These are phyloP conservation scores for Erinaceus europaeus DNA, from an alignment of 2,113 vertebrate genomes.

Conservation along the genomic window DNA sequence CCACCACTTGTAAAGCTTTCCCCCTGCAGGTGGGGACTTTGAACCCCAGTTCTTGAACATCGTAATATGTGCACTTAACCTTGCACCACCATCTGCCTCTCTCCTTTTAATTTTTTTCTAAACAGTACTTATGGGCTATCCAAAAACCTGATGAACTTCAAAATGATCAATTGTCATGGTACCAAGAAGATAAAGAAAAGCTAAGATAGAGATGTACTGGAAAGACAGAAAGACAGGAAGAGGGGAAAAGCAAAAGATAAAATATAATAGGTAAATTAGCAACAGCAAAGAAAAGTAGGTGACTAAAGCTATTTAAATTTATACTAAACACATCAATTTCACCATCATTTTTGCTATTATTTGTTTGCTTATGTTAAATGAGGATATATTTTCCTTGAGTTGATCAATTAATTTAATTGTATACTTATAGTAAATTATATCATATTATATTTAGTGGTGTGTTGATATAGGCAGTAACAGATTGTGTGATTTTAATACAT, in stretches of 20 bases:
- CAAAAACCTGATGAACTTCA: conserved; percentile 9
- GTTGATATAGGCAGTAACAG: neutral
- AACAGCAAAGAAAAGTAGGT: neutral
- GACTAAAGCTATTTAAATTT: neutral
- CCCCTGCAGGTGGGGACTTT: too few relatives aligned
- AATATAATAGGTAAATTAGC: neutral
- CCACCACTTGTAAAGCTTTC: too few relatives aligned
- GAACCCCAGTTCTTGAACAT: too few relatives aligned
- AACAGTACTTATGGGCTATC: conserved; percentile 52
- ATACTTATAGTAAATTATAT: too few relatives aligned
- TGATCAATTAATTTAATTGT: neutral
- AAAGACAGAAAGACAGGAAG: neutral
- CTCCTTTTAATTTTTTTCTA: conserved; percentile 63
- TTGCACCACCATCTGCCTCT: too few relatives aligned
- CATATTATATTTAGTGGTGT: neutral
- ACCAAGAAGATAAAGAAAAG: conserved; percentile 35
- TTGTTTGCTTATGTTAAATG: neutral
- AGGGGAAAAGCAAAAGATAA: neutral
- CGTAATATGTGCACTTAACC: too few relatives aligned
- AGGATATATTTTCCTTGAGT: neutral
- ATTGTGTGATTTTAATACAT: too few relatives aligned
- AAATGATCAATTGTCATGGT: neutral
- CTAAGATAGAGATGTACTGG: neutral
- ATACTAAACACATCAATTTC: neutral
- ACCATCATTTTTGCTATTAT: neutral